A percentile compares a stretch with the other conserved stretches of the same genome.
Conservation (phyloP, 2,888 invertebrate species). For the Rhimphoctona megacephalus region DNA sequence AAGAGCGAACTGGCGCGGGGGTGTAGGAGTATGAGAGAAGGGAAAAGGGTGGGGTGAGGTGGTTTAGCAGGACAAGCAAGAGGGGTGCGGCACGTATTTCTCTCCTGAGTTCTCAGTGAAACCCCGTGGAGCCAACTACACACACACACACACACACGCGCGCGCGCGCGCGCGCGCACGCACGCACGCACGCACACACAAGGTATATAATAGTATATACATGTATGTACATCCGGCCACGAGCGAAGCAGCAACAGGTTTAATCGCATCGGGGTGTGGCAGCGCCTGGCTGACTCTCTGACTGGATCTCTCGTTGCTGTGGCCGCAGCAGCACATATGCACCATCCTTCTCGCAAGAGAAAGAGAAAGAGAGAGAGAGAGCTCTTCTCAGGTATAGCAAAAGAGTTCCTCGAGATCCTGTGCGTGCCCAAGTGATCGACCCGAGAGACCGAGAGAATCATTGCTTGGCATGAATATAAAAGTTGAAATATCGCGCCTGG, state of each 20-base stretch:
- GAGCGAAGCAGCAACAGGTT: slow-evolving; percentile 83
- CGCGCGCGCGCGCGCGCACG: slow-evolving; percentile 43
- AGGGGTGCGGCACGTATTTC: slow-evolving; percentile 69
- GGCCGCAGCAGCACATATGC: slow-evolving; percentile 34
- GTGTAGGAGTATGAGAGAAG: slow-evolving; percentile 66
- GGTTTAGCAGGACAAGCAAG: slow-evolving; percentile 57
- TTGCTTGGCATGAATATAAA: slow-evolving; percentile 72
- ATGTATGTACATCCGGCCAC: slow-evolving; percentile 72
- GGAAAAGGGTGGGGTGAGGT: slow-evolving; percentile 56
- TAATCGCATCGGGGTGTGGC: slow-evolving; percentile 83
- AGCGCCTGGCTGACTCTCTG: slow-evolving; percentile 75
- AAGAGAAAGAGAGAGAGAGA: slow-evolving; percentile 38
- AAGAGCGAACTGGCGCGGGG: slow-evolving; percentile 56
- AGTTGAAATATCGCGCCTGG: slow-evolving; percentile 72
- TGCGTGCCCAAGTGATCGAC: slow-evolving; percentile 62
- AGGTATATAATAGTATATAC: slow-evolving; percentile 42
- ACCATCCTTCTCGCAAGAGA: slow-evolving; percentile 41
- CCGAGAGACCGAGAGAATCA: slow-evolving; percentile 66
- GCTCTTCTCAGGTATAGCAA: slow-evolving; percentile 53
- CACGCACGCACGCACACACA: slow-evolving; percentile 40
- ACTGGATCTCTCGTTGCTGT: slow-evolving; percentile 69
- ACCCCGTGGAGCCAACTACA: slow-evolving; percentile 67
- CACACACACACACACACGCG: slow-evolving; percentile 38
- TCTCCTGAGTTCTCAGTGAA: slow-evolving; percentile 68
- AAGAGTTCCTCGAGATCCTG: slow-evolving; percentile 62